Conservation (phyloP, 2,888 invertebrate species). For the Drosophila anomelani region DNA sequence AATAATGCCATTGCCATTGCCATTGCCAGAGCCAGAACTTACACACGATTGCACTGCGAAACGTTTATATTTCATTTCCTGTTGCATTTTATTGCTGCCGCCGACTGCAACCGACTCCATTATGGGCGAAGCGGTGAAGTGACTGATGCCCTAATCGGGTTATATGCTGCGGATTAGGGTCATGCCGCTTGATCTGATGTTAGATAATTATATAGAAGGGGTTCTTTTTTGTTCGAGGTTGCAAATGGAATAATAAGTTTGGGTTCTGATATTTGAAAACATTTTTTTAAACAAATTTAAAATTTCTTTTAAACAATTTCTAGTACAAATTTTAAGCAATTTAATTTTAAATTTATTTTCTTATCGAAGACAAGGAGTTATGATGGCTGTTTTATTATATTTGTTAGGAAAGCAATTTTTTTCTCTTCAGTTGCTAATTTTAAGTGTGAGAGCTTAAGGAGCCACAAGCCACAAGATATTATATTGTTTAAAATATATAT, state of each 20-base stretch:
- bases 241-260: too few species aligned
- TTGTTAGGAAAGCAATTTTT: too few species aligned
- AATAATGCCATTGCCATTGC: constrained; percentile 38
- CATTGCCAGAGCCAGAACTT: constrained; percentile 35
- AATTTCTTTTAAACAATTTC: neutral
- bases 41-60: constrained; percentile 46
- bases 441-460: too few species aligned
- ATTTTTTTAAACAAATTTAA: neutral
- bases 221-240: neutral
- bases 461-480: too few species aligned
- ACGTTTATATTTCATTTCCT: constrained; percentile 57
- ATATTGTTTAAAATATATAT: too few species aligned
- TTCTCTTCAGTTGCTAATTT: too few species aligned
- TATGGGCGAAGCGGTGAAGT: constrained; percentile 2
- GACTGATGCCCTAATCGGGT: constrained; percentile 16
- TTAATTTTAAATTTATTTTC: neutral
- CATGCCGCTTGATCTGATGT: neutral
- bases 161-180: constrained; percentile 2
- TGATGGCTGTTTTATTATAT: too few species aligned
- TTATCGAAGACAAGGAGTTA: neutral
- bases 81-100: constrained; percentile 51
- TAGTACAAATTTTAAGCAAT: too few species aligned
- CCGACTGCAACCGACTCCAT: constrained; percentile 23
- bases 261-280: neutral
- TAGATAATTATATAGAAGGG: neutral